Conservation (phyloP, 2,113 vertebrate genomes). For the Osmerus eperlanus region DNA sequence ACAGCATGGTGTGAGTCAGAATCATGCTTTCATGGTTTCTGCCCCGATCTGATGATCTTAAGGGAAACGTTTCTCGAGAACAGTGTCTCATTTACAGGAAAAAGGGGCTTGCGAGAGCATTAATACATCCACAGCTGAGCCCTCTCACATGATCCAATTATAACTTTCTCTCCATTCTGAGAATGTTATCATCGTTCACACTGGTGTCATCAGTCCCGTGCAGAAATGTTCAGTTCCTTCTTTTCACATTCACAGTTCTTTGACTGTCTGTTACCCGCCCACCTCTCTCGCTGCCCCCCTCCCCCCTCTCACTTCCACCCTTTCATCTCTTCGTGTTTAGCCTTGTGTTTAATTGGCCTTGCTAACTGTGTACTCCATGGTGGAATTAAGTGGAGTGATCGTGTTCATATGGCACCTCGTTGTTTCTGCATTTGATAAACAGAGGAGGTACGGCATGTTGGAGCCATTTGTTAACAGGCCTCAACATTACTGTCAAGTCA, state of each 20-base stretch:
- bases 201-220: background rate
- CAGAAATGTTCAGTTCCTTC: background rate
- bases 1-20: no score
- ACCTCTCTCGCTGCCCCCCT: background rate
- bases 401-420: background rate
- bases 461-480: background rate
- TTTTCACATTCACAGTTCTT: background rate
- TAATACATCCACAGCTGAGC: constrained; percentile 1
- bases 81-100: background rate
- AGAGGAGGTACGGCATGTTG: constrained; percentile 10
- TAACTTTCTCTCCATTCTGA: no score
- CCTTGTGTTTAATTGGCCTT: constrained; percentile 16
- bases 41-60: no score
- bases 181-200: background rate
- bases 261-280: background rate
- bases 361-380: background rate
- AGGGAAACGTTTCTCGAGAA: background rate
- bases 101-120: background rate
- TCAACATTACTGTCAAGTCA: background rate
- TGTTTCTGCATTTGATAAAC: constrained; percentile 21
- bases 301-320: background rate
- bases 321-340: constrained; percentile 5
- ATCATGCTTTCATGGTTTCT: no score
- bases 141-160: background rate
- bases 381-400: constrained; percentile 1